phyloP scores from a whole-genome alignment of 2,888 invertebrate species.

The Adelphocoris suturalis region DNA sequence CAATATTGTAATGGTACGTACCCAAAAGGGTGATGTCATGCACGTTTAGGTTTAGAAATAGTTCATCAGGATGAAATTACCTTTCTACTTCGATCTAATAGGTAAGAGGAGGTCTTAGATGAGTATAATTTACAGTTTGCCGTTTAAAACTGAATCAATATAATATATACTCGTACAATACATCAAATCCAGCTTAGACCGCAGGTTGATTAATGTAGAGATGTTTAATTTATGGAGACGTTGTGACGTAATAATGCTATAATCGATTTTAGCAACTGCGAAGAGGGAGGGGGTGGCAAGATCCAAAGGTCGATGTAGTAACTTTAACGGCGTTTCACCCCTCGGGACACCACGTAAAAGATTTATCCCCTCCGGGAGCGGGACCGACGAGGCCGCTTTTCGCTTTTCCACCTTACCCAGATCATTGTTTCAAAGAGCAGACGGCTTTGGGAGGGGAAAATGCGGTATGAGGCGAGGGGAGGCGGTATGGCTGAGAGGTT shows the following conservation, averaged over 20 bases:
- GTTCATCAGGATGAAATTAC: no score
- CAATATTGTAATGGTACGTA: no score
- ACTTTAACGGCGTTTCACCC: conserved; percentile 23
- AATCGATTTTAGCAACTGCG: not conserved
- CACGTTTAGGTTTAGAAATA: no score
- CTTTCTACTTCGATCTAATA: no score
- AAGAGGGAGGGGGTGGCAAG: not conserved
- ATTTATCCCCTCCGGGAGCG: conserved; percentile 28
- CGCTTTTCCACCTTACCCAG: conserved; percentile 19
- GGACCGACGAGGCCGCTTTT: not conserved
- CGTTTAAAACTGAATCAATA: no score
- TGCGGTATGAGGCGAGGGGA: not conserved
- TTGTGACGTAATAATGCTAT: not conserved
- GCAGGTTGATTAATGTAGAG: no score
- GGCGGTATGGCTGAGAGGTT: not conserved
- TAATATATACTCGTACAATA: no score
- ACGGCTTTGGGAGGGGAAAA: not conserved
- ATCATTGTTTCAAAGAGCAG: conserved; percentile 31
- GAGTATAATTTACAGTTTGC: no score
- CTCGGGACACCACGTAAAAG: conserved; percentile 19
- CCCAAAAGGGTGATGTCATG: no score
- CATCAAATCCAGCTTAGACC: no score
- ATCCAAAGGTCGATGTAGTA: conserved; percentile 17
- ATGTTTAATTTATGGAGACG: not conserved
- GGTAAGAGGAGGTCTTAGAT: no score